Percentiles rank a stretch among this genome's conserved stretches.
phyloP scores from a whole-genome alignment of 2,888 invertebrate species.

The Sisyra terminalis region DNA sequence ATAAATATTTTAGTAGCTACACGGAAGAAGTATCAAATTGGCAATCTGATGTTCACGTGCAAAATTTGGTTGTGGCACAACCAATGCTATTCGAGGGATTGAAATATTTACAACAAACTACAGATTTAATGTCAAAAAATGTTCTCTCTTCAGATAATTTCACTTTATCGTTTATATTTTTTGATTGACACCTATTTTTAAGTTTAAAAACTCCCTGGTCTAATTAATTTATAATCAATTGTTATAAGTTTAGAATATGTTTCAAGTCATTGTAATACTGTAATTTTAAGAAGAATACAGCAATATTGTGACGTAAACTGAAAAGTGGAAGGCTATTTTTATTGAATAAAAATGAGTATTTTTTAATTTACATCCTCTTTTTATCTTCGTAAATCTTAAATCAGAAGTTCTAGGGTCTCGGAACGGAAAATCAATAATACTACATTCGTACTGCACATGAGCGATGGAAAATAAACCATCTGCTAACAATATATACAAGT shows the following conservation, averaged over 20 bases:
- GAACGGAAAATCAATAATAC: not conserved
- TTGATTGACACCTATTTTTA: not conserved
- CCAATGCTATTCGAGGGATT: conserved; percentile 36
- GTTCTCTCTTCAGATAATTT: conserved; percentile 38
- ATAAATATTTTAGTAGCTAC: conserved; percentile 29
- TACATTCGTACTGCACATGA: conserved; percentile 1
- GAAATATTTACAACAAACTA: conserved; percentile 36
- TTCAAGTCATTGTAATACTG: too few relatives aligned
- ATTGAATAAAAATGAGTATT: too few relatives aligned
- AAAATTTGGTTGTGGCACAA: conserved; percentile 36
- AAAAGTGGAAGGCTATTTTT: too few relatives aligned
- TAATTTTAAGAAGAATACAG: too few relatives aligned
- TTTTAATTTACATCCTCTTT: too few relatives aligned
- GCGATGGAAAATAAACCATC: not conserved
- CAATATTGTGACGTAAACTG: too few relatives aligned
- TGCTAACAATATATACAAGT: not conserved
- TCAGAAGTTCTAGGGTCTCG: not conserved
- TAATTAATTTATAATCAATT: too few relatives aligned
- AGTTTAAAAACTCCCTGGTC: too few relatives aligned
- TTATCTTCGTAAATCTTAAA: too few relatives aligned
- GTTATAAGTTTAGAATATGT: too few relatives aligned
- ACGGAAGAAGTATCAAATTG: conserved; percentile 33
- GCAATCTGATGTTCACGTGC: conserved; percentile 34
- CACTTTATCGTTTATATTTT: conserved; percentile 32
- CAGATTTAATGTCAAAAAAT: conserved; percentile 34